Base-by-base conservation (phyloP, 2,797 vertebrate species). In the Glossophaga mutica region DNA sequence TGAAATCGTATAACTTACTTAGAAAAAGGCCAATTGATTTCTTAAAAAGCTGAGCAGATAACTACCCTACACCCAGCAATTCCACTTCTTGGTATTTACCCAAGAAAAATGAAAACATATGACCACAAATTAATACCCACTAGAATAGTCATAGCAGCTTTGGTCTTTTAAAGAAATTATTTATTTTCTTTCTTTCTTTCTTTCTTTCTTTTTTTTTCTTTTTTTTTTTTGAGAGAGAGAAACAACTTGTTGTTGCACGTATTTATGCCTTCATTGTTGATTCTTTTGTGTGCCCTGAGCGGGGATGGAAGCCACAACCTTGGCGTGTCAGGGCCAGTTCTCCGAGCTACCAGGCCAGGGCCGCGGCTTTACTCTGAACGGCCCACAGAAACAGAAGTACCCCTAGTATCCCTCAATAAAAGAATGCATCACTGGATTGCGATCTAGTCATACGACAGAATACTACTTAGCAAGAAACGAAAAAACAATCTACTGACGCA, bases 41-140 rank as follows among this genome's bases (percentile, higher is more conserved):
- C 68, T 90, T 79, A 94, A 37, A 84, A 94, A 73, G 39, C 62
- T 68, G 78, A 94, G 78, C 26, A 52, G 39, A 65, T 19, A 94
- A 29, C 48, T 87, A 46, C n/a, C 39, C 21, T 77, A 52, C 29
- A 84, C 19, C 26, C 7, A 67, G 74, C 57, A 91, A 92, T 57
- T 92, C 57, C 10, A 48, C 57, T 62, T 89, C 37, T 82, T 92
- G 24, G 79, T 67, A 42, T 70, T 86, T 85, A 76, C 37, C 89
- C 74, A 78, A 74, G 48, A 74, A 22, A 87, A 90, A 90, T n/a
- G 15, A 92, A 87, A 94, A n/a, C 7, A 11, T 4, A 62, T 24
- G 9, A 52, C 86, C 29, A 87, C 32, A 37, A 74, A 74, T 70
- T 65, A 79, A 90, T 4, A n/a, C 94, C 46, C 11, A 48, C 62